Evolutionary conservation across 2,113 vertebrate genomes (phyloP).

Genomic region (Pipa parva): DNA sequence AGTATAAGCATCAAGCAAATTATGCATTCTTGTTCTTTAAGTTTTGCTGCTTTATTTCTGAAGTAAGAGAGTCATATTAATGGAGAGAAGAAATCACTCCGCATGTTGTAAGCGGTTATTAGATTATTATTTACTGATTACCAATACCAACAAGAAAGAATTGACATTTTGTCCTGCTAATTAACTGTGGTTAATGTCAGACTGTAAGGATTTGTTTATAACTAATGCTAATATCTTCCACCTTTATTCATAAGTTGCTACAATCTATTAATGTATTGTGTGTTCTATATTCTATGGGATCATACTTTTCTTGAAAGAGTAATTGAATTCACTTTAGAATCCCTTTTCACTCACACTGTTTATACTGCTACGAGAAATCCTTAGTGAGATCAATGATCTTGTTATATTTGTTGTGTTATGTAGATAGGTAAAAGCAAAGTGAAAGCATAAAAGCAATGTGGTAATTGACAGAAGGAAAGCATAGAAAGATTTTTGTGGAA

Average conservation of each 20-base stretch:
- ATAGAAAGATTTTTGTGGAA: too few species aligned
- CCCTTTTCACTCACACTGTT: too few species aligned
- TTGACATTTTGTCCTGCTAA: slow-evolving; percentile 37
- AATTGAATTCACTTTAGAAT: too few species aligned
- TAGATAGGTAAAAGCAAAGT: too few species aligned
- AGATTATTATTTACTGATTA: slow-evolving; percentile 42
- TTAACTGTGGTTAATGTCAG: slow-evolving; percentile 30
- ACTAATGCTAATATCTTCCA: slow-evolving; percentile 26
- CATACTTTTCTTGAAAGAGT: too few species aligned
- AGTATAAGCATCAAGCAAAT: slow-evolving; percentile 35
- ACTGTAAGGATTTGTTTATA: slow-evolving; percentile 22
- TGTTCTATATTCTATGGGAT: too few species aligned
- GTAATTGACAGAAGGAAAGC: too few species aligned
- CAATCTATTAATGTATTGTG: too few species aligned
- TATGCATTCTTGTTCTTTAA: slow-evolving; percentile 40
- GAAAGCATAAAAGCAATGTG: too few species aligned
- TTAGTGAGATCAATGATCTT: too few species aligned
- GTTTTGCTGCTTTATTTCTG: slow-evolving; percentile 31
- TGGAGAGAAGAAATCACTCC: slow-evolving; percentile 32
- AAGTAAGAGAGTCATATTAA: slow-evolving; percentile 35
- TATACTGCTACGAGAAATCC: too few species aligned
- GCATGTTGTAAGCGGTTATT: slow-evolving; percentile 41
- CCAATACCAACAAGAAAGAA: slow-evolving; percentile 36
- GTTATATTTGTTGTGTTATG: too few species aligned
- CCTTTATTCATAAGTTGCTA: neutral